A percentile compares a stretch with the other conserved stretches of the same genome.
Conservation (phyloP, 2,113 vertebrate species). For the Prietella phreatophila region DNA sequence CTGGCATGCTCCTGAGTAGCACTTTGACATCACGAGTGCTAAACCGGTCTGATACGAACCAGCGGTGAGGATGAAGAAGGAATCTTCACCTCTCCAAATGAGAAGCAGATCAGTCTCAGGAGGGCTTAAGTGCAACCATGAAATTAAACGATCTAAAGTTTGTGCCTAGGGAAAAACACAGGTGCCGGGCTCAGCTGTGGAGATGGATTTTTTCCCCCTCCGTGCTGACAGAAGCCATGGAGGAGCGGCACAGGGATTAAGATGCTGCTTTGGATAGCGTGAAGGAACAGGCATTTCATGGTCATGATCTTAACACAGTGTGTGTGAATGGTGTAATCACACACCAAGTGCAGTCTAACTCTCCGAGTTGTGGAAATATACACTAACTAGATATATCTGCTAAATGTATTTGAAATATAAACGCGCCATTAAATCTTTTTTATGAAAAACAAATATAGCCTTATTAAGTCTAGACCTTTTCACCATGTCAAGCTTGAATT, state of each 20-base stretch:
- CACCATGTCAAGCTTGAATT: too few species aligned
- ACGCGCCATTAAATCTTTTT: not conserved
- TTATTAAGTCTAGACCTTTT: too few species aligned
- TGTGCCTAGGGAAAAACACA: conserved; percentile 22
- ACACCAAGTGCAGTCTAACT: not conserved
- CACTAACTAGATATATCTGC: not conserved
- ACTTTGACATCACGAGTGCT: not conserved
- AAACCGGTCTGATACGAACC: conserved; percentile 4
- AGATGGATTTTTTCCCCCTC: conserved; percentile 16
- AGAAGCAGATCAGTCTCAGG: conserved; percentile 25
- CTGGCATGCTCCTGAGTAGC: not conserved
- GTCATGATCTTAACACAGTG: not conserved
- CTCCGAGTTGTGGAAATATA: not conserved
- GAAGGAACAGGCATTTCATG: conserved; percentile 6
- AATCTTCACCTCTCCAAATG: conserved; percentile 41
- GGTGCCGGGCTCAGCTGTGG: conserved; percentile 37
- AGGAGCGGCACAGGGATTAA: not conserved
- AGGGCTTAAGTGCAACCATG: conserved; percentile 38
- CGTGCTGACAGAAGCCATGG: conserved; percentile 10
- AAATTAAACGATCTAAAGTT: conserved; percentile 37
- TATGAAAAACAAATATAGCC: too few species aligned
- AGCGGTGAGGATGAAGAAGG: not conserved
- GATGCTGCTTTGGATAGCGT: conserved; percentile 21
- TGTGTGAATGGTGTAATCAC: not conserved
- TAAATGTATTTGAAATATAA: not conserved